These are phyloP conservation scores for Ictidomys tridecemlineatus DNA, from an alignment of 2,113 vertebrate genomes.

Conservation along the genomic window DNA sequence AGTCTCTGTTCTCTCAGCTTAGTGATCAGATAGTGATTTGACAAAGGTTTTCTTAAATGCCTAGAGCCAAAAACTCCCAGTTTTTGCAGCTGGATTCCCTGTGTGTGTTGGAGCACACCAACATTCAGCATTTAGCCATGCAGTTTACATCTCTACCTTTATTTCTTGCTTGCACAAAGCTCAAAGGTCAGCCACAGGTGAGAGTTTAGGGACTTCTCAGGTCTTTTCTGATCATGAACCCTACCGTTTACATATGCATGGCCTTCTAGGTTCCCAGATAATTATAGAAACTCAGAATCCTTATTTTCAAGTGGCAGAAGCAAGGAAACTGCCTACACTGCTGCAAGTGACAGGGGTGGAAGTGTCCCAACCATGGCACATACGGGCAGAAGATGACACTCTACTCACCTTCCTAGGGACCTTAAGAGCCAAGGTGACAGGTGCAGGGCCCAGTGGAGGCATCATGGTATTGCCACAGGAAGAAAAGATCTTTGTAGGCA, in stretches of 20 bases:
- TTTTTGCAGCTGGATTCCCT: neutral
- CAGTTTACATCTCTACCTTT: neutral
- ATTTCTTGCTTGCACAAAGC: neutral
- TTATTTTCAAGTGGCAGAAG: neutral
- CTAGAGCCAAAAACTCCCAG: neutral
- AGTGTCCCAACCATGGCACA: neutral
- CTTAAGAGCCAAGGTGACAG: no score
- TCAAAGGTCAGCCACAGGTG: neutral
- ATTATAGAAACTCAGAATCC: slow-evolving; percentile 1
- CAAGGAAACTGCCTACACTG: neutral
- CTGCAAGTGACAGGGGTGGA: neutral
- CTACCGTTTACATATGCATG: neutral
- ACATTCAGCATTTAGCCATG: neutral
- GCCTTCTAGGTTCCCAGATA: neutral
- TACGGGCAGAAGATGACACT: neutral
- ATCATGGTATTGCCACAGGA: neutral
- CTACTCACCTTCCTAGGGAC: neutral
- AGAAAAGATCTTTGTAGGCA: neutral
- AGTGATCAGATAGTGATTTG: slow-evolving; percentile 9
- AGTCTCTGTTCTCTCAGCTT: neutral
- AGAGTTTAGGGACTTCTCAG: neutral
- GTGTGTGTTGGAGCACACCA: neutral
- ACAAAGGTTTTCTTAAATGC: slow-evolving; percentile 49
- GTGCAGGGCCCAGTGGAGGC: neutral
- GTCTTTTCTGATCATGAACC: no score